These are phyloP conservation scores for Phaetusa simplex DNA, from an alignment of 2,113 vertebrate genomes.

Conservation along the genomic window DNA sequence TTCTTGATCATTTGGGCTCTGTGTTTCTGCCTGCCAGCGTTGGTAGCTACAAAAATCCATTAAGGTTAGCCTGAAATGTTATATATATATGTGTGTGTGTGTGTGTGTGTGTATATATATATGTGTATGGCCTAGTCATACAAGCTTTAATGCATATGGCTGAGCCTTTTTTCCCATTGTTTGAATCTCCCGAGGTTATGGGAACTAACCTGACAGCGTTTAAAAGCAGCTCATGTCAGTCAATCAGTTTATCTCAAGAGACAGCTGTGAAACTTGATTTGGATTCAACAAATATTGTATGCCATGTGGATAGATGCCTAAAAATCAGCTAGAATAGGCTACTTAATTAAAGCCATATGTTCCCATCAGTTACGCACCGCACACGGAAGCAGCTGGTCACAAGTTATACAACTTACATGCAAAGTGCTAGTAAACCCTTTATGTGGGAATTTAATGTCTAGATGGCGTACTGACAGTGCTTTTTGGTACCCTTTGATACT, in stretches of 20 bases:
- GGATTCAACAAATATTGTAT: constrained; percentile 70
- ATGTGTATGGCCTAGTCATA: background rate
- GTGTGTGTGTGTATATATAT: no score
- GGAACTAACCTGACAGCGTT: constrained; percentile 58
- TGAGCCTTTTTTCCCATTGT: background rate
- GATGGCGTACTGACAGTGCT: constrained; percentile 16
- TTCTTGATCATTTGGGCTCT: background rate
- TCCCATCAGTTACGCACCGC: constrained; percentile 58
- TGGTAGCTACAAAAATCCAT: constrained; percentile 2
- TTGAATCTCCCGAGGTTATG: constrained; percentile 33
- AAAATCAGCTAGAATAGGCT: constrained; percentile 74
- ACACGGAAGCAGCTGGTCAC: constrained; percentile 69
- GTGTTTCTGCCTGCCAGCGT: background rate
- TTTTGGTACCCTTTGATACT: background rate
- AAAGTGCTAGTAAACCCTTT: constrained; percentile 56
- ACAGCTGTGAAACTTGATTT: constrained; percentile 75
- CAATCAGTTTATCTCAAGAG: constrained; percentile 71
- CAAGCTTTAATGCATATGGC: background rate
- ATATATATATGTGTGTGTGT: no score
- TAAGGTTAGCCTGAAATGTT: background rate
- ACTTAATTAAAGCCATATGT: constrained; percentile 77
- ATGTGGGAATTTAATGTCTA: constrained; percentile 31
- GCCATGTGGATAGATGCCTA: constrained; percentile 75
- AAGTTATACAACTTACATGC: constrained; percentile 63
- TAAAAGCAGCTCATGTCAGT: constrained; percentile 69